Evolutionary conservation across 1,140 invertebrate species (phyloP).

Genomic region (Littorina saxatilis): DNA sequence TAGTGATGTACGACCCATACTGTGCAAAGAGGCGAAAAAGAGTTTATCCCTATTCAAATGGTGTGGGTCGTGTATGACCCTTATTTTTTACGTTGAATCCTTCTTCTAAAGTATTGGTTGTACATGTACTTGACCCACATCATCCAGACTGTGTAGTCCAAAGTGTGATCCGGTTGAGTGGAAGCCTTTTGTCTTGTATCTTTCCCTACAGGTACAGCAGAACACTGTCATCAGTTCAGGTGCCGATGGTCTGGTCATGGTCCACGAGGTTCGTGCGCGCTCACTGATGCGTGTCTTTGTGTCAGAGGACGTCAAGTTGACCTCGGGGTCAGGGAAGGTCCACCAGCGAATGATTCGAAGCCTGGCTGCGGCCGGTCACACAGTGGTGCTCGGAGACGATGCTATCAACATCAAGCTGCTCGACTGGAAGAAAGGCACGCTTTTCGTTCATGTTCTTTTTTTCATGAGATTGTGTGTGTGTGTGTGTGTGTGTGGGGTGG

Average conservation of each 20-base stretch:
- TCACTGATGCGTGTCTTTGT: slow-evolving; percentile 59
- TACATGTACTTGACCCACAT: no score
- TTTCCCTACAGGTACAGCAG: neutral
- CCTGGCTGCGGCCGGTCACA: slow-evolving; percentile 44
- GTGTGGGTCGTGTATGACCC: no score
- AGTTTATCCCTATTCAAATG: no score
- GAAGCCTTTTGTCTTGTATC: no score
- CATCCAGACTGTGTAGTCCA: no score
- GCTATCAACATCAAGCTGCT: slow-evolving; percentile 69
- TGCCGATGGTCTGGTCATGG: slow-evolving; percentile 61
- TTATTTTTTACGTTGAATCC: no score
- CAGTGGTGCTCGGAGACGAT: slow-evolving; percentile 67
- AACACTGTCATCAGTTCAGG: slow-evolving; percentile 37
- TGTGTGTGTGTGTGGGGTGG: neutral
- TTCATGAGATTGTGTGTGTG: no score
- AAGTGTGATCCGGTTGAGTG: no score
- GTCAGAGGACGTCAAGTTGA: slow-evolving; percentile 56
- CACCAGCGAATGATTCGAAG: slow-evolving; percentile 51
- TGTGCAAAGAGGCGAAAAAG: no score
- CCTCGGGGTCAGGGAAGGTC: slow-evolving; percentile 30
- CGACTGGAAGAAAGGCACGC: slow-evolving; percentile 68
- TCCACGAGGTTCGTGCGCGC: slow-evolving; percentile 56
- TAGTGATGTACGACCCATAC: no score
- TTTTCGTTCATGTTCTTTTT: no score
- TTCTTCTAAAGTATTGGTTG: no score